Base-by-base conservation (phyloP, 2,888 invertebrate species). In the Ptilodon capucinus region DNA sequence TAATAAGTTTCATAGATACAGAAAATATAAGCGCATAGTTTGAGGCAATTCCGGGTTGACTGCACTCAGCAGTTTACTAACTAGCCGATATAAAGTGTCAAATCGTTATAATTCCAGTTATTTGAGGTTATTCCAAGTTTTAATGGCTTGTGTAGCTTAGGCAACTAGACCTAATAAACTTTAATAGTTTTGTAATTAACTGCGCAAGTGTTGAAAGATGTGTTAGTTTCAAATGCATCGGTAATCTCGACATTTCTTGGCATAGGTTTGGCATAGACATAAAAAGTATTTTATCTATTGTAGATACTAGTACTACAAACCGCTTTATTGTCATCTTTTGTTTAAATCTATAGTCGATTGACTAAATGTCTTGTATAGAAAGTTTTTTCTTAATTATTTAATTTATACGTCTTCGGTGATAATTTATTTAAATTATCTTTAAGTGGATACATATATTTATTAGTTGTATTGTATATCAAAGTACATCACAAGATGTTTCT, bases 401-500 rank as follows among this genome's bases (percentile, higher is more conserved):
- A n/a, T n/a, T n/a, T n/a, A 23, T 7, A 5, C 6, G 9, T 23
- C 8, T 23, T n/a, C n/a, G n/a, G n/a, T 23, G 23, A 8, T 7
- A 23, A 23, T 7, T 8, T 23, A 23, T 23, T 7, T 23, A 23
- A 8, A 23, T 23, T 8, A 1, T 23, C 6, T 8, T 34, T 40
- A 46, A 16, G 21, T 13, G 1, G 8, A 17, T 18, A 6, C 9
- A 7, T 23, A 18, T 30, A 23, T 23, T 7, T 6, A 9, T 23
- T 23, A 9, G 7, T 2, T 25, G 14, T 34, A 5, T 30, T 48
- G 30, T 14, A 48, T 47, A 48, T 40, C 19, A 34, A 46, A 47
- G 25, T 42, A 16, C 25, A 62, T 54, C 47, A 42, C 57, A 59
- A 56, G 54, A 65, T 59, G 39, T 46, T 47, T 44, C 32, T 43